Evolutionary conservation across 2,888 invertebrate genomes (phyloP), one percentile per base, ranked within the genome.

Genomic region (Macrosoma leucophasiata): DNA sequence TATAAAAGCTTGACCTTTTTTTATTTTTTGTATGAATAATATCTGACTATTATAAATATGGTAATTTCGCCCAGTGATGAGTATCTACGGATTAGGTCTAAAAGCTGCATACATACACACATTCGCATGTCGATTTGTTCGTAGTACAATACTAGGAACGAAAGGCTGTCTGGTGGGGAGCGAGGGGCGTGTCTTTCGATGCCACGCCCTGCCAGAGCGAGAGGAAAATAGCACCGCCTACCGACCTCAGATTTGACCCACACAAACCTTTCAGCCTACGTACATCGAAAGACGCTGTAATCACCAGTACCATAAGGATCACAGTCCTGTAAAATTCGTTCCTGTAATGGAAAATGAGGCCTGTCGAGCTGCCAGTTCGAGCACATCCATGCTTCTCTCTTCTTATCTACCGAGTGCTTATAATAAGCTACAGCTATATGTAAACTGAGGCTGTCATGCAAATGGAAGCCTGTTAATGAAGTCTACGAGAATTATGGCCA

Each of bases 381-480:
- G 60, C 56, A 61, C 61, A 66, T 63, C 61, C 60, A 50, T 57
- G 54, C 61, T 66, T 58, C 51, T 52, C 61, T 62, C 56, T 39
- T 45, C 49, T 55, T 51, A 55, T 51, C 56, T 53, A 47, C 60
- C 55, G 53, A 53, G 46, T 53, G 64, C 62, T 72, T 73, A 70
- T 69, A 69, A 66, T 62, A 53, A 62, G 61, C 63, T 74, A 44
- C 58, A 55, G 50, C 35, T 57, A 52, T 60, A 58, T 47, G 55
- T 55, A 54, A 44, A 50, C 52, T 40, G 62, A 62, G 64, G 63
- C 66, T 81, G 79, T 78, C 81, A 81, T 81, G 81, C 81, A 82
- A 82, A 82, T 82, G 81, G 81, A 74, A 71, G 79, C 72, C 81
- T 81, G 81, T 75, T 81, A 82, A 82, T 82, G 82, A 82, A 82